A percentile compares a stretch with the other conserved stretches of the same genome.
These are phyloP conservation scores for Gonatopus flavifemur DNA, from an alignment of 1,140 invertebrate species.

Conservation along the genomic window DNA sequence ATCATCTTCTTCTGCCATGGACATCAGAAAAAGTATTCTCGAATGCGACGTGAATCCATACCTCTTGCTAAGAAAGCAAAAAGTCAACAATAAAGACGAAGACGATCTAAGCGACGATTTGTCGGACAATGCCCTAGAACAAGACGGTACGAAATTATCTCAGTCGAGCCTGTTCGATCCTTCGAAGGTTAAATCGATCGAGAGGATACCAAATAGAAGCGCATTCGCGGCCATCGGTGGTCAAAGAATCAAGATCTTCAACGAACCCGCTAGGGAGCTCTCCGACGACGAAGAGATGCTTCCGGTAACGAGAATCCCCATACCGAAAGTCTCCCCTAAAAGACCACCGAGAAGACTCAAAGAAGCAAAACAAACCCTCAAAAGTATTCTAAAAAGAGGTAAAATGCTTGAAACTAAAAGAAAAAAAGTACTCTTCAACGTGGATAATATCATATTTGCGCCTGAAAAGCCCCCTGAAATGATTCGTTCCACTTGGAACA, in stretches of 20 bases:
- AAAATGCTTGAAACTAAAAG: slow-evolving; percentile 46
- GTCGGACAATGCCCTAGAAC: slow-evolving; percentile 59
- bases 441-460: slow-evolving; percentile 55
- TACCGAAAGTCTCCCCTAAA: slow-evolving; percentile 55
- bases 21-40: slow-evolving; percentile 70
- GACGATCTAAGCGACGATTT: slow-evolving; percentile 57
- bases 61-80: slow-evolving; percentile 67
- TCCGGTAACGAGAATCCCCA: slow-evolving; percentile 46
- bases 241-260: slow-evolving; percentile 55
- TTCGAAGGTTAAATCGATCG: slow-evolving; percentile 54
- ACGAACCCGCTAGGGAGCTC: slow-evolving; percentile 43
- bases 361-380: slow-evolving; percentile 45
- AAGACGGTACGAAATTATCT: slow-evolving; percentile 33
- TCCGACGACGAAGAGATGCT: slow-evolving; percentile 39
- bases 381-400: slow-evolving; percentile 60
- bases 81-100: too few species aligned
- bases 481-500: slow-evolving; percentile 23
- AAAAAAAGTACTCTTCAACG: slow-evolving; percentile 52
- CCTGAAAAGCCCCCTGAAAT: slow-evolving; percentile 47
- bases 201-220: slow-evolving; percentile 46
- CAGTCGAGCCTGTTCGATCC: slow-evolving; percentile 38
- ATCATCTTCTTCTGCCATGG: not conserved
- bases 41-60: slow-evolving; percentile 86
- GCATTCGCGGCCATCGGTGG: slow-evolving; percentile 54
- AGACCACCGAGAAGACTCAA: slow-evolving; percentile 51